Percentiles rank a stretch among this genome's conserved stretches.
These are phyloP conservation scores for Labeo calbasu DNA, from an alignment of 2,797 vertebrate species.

Conservation along the genomic window DNA sequence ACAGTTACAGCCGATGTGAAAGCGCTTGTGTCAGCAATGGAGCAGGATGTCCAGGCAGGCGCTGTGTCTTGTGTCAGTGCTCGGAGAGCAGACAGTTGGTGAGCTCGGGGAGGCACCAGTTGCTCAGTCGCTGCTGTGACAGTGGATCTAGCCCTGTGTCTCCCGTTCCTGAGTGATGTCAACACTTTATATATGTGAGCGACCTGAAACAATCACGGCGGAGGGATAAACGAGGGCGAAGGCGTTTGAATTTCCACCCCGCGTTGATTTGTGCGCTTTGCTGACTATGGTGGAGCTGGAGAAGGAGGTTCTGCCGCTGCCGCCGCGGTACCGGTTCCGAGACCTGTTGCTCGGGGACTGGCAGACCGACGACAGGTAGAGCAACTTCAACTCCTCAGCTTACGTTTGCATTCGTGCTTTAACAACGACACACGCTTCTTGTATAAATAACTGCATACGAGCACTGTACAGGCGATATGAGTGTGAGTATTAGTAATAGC, in stretches of 20 bases:
- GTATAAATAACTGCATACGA: background rate
- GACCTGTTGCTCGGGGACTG: slow-evolving; percentile 88
- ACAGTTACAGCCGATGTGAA: slow-evolving; percentile 20
- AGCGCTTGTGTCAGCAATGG: slow-evolving; percentile 40
- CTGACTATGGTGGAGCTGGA: slow-evolving; percentile 82
- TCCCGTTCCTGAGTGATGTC: slow-evolving; percentile 27
- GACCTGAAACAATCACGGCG: slow-evolving; percentile 63
- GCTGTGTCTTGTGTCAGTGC: slow-evolving; percentile 9
- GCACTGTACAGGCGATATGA: background rate
- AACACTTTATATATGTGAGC: slow-evolving; percentile 32
- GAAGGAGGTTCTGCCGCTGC: slow-evolving; percentile 83
- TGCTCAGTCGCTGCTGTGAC: slow-evolving; percentile 68
- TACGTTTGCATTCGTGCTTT: slow-evolving; percentile 11
- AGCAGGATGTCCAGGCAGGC: slow-evolving; percentile 38
- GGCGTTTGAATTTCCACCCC: slow-evolving; percentile 61
- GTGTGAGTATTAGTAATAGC: background rate
- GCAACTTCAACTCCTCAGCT: slow-evolving; percentile 32
- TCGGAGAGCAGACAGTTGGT: background rate
- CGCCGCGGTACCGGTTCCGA: slow-evolving; percentile 86
- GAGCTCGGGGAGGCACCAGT: slow-evolving; percentile 72
- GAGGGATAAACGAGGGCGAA: slow-evolving; percentile 32
- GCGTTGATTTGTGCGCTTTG: slow-evolving; percentile 35
- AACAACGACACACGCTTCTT: background rate
- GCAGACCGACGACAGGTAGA: slow-evolving; percentile 84
- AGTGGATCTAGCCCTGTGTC: background rate